Percentiles rank a stretch among this genome's conserved stretches.
phyloP scores from a whole-genome alignment of 2,888 invertebrate species.

The Morinoia aosen region DNA sequence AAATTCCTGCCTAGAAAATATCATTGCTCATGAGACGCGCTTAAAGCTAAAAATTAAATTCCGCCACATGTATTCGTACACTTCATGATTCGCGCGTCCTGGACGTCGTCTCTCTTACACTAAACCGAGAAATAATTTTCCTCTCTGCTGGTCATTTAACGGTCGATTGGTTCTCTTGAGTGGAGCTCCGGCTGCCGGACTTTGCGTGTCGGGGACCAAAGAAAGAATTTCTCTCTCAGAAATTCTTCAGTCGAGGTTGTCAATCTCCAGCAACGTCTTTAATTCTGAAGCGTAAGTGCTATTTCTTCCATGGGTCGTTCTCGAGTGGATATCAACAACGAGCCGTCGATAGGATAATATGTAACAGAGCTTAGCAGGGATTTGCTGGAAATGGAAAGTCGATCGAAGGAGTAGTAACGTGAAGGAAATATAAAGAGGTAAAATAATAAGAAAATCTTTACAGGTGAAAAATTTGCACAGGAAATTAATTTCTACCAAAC shows the following conservation, averaged over 20 bases:
- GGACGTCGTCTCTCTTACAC: neutral
- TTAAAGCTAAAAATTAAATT: too few species aligned
- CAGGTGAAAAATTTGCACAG: neutral
- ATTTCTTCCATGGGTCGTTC: neutral
- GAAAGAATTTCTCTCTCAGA: neutral
- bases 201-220: neutral
- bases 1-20: too few species aligned
- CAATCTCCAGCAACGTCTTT: neutral
- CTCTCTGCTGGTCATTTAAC: conserved; percentile 17
- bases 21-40: too few species aligned
- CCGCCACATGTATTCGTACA: neutral
- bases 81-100: neutral
- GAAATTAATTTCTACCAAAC: neutral
- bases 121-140: conserved; percentile 46
- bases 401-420: neutral
- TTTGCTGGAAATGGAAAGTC: neutral
- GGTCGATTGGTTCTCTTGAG: conserved; percentile 17
- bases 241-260: neutral
- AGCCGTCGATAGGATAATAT: neutral
- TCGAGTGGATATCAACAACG: neutral
- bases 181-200: neutral
- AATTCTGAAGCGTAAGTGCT: conserved; percentile 24
- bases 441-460: neutral
- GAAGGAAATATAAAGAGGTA: neutral
- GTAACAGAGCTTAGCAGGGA: neutral